These are phyloP conservation scores for Boloria euphrosyne DNA, from an alignment of 2,888 invertebrate species.

Conservation along the genomic window DNA sequence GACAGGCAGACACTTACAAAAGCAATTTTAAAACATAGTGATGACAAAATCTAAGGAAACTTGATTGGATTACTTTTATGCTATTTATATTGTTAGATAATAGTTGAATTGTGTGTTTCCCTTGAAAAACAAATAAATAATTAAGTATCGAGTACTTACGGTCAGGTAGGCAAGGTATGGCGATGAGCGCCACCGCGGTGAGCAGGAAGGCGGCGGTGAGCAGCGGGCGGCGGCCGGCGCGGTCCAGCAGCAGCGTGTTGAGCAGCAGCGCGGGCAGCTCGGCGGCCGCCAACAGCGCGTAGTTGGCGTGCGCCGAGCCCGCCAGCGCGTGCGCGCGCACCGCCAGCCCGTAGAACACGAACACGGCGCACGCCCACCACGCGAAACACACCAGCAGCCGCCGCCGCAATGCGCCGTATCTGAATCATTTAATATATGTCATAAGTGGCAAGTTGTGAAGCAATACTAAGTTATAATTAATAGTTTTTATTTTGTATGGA, in stretches of 20 bases:
- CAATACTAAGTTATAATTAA: no score
- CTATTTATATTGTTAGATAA: no score
- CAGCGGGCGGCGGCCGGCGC: constrained; percentile 66
- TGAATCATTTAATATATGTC: constrained; percentile 36
- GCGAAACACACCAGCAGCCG: constrained; percentile 68
- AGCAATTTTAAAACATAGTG: not conserved
- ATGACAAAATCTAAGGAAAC: no score
- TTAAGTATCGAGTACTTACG: no score
- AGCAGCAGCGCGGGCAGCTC: constrained; percentile 68
- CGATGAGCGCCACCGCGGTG: constrained; percentile 62
- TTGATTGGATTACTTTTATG: no score
- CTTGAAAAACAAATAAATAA: no score
- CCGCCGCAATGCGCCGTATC: constrained; percentile 65
- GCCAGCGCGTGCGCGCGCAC: constrained; percentile 67
- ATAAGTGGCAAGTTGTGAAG: no score
- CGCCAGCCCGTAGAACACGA: constrained; percentile 77
- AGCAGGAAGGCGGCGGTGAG: constrained; percentile 68
- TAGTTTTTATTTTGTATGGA: no score
- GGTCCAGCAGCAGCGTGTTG: constrained; percentile 72
- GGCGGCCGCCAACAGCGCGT: constrained; percentile 67
- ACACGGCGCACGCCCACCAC: constrained; percentile 74
- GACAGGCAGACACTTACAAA: not conserved
- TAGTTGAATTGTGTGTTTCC: no score
- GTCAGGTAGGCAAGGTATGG: constrained; percentile 58
- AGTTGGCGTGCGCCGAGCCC: constrained; percentile 65